These are phyloP conservation scores for Heliornis fulica DNA, from an alignment of 2,113 vertebrate genomes.

Conservation along the genomic window DNA sequence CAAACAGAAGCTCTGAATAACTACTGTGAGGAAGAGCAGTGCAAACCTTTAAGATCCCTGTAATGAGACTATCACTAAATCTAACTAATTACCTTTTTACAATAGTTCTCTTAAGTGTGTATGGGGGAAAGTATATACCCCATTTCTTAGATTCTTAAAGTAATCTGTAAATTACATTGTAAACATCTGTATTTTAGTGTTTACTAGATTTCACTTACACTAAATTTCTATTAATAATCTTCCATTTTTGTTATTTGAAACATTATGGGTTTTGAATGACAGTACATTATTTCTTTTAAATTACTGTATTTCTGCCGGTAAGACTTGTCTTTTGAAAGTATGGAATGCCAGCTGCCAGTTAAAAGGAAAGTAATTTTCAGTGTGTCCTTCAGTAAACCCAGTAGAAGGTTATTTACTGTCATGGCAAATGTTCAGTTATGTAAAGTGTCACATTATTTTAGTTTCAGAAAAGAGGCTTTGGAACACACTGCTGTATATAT, in stretches of 20 bases:
- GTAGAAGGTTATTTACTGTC: slow-evolving; percentile 49
- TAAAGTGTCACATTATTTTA: slow-evolving; percentile 66
- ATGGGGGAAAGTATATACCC: not conserved
- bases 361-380: not conserved
- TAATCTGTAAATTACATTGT: not conserved
- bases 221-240: not conserved
- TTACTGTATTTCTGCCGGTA: not conserved
- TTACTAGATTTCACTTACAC: not conserved
- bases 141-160: not conserved
- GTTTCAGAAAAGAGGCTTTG: slow-evolving; percentile 40
- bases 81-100: not conserved
- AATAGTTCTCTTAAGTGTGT: not conserved
- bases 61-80: not conserved
- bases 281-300: not conserved
- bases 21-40: not conserved
- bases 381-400: slow-evolving; percentile 22
- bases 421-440: slow-evolving; percentile 52
- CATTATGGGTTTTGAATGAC: not conserved
- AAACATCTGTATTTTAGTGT: not conserved
- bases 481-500: slow-evolving; percentile 12
- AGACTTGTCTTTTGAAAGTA: not conserved
- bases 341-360: not conserved
- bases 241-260: not conserved
- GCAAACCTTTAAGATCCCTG: not conserved
- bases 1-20: not conserved